Percentiles rank a stretch among this genome's conserved stretches.
Conservation (phyloP, 2,888 invertebrate genomes). For the Prenolepis imparis region DNA sequence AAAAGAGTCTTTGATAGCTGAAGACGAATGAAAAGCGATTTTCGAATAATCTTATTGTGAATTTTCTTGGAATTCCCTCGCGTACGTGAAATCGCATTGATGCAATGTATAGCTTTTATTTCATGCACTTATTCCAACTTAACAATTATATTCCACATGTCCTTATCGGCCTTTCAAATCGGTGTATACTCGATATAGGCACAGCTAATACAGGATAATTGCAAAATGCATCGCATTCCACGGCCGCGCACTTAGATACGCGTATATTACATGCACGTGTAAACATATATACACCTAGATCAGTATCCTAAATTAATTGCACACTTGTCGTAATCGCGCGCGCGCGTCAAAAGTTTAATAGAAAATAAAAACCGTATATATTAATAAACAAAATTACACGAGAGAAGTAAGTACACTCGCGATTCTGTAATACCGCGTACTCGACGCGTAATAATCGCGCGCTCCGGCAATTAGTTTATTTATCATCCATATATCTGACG, state of each 20-base stretch:
- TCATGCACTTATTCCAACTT: conserved; percentile 79
- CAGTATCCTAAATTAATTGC: conserved; percentile 71
- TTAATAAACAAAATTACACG: conserved; percentile 25
- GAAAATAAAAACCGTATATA: background rate
- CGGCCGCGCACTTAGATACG: conserved; percentile 6
- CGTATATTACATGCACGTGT: conserved; percentile 16
- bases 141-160: conserved; percentile 81
- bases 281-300: background rate
- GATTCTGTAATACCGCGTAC: background rate
- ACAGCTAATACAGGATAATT: conserved; percentile 79
- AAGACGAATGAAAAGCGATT: conserved; percentile 14
- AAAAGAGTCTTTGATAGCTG: background rate
- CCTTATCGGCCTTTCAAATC: conserved; percentile 84
- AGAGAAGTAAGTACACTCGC: background rate
- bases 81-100: conserved; percentile 49
- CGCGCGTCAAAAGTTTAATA: background rate
- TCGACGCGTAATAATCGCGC: conserved; percentile 9
- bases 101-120: conserved; percentile 60
- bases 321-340: conserved; percentile 66
- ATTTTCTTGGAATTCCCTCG: conserved; percentile 33
- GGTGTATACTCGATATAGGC: conserved; percentile 55
- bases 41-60: background rate
- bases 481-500: conserved; percentile 4
- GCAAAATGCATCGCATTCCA: conserved; percentile 79
- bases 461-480: conserved; percentile 14